phyloP scores from a whole-genome alignment of 2,797 vertebrate species.

The Borostomias antarcticus region DNA sequence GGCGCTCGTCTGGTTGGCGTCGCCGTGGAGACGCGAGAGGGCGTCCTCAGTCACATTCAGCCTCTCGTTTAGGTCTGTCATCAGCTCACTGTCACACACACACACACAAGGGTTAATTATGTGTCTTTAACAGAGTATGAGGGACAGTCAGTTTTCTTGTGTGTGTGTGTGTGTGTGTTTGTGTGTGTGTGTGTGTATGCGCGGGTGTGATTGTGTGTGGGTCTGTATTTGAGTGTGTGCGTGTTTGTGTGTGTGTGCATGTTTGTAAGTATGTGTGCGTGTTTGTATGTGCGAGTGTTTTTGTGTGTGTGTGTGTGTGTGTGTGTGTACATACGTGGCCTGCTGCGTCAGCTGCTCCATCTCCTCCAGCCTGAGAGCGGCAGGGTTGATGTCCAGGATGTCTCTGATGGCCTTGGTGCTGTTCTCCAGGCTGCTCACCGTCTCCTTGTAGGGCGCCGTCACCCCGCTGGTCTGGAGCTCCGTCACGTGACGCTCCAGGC shows the following conservation, averaged over 20 bases:
- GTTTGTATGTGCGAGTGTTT: not conserved
- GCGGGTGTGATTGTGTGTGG: not conserved
- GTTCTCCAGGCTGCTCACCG: slow-evolving; percentile 80
- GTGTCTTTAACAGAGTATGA: not conserved
- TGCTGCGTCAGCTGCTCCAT: slow-evolving; percentile 83
- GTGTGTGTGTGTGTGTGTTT: not conserved
- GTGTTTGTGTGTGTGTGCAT: slow-evolving; percentile 51
- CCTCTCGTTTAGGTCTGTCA: slow-evolving; percentile 80
- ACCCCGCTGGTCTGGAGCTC: slow-evolving; percentile 84
- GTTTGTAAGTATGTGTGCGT: not conserved
- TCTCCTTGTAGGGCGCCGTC: slow-evolving; percentile 86
- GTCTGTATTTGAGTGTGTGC: not conserved
- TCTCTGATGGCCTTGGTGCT: slow-evolving; percentile 81
- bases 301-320: not conserved
- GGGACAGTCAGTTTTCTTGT: not conserved
- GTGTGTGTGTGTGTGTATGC: slow-evolving; percentile 1
- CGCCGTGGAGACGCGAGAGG: slow-evolving; percentile 65
- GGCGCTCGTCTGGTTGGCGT: slow-evolving; percentile 68
- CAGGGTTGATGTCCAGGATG: slow-evolving; percentile 84
- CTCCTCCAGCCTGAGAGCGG: slow-evolving; percentile 81
- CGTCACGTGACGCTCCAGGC: slow-evolving; percentile 81
- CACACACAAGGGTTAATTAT: not conserved
- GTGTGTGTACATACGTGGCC: slow-evolving; percentile 81
- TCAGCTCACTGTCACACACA: slow-evolving; percentile 79
- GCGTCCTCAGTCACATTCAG: slow-evolving; percentile 77